Base-by-base conservation (phyloP, 2,113 vertebrate species). In the Turnix velox region DNA sequence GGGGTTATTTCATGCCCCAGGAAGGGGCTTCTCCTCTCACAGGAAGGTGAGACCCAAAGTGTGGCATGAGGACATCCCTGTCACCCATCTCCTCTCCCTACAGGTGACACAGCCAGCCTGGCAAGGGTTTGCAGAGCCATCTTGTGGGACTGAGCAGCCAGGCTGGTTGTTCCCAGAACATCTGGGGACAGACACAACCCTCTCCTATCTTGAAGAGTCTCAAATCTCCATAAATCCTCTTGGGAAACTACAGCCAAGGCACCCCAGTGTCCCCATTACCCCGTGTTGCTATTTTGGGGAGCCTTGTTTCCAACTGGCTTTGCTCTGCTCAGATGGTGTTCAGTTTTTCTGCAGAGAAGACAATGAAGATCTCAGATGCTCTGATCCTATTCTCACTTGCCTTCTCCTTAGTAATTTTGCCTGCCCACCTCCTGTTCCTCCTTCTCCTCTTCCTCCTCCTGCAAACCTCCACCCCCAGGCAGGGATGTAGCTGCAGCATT, bases 371-470 rank as follows among this genome's bases (percentile, higher is more conserved):
- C 66, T 89, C 67, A 37, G 71, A 45, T 10, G 16, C 7, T 67
- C 39, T 28, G 52, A 89, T 66, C 45, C 83, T 37, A 16, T 87
- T 93, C 79, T 88, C 49, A 71, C 43, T 92, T 97, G 92, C 54
- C 92, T 84, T 67, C 78, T 25, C 92, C 92, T 90, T 11, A 4
- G 27, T 49, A 37, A 46, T 88, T 93, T 86, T 54, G 19, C 24
- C 80, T 96, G 80, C 96, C 95, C 95, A 97, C 95, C 91, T 93
- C 96, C 97, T 24, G 57, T 75, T 96, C 78, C 86, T 96, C 94
- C 97, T 92, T 91, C 82, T 3, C 96, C 97, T 24, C 54, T 75
- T 96, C 78, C 86, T 96, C 94, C 97, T 92, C 92, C 82, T 3
- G 87, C 95, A 96, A 95, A 85, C 92, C 85, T 71, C 97, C 95